phyloP scores from a whole-genome alignment of 2,888 invertebrate genomes.

The Gymnosoma rotundatum region DNA sequence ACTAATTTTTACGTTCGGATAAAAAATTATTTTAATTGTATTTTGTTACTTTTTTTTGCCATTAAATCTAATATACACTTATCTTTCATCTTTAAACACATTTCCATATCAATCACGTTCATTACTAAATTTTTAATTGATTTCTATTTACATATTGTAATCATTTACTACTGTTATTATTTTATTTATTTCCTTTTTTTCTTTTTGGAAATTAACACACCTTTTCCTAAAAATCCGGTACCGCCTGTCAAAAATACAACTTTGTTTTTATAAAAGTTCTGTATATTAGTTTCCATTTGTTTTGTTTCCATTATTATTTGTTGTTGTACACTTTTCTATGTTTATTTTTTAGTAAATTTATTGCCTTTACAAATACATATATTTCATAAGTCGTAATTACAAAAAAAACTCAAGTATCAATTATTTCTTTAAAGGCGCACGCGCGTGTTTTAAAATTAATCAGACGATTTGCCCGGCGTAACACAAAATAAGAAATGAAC shows the following conservation, averaged over 20 bases:
- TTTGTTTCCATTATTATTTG: conserved; percentile 40
- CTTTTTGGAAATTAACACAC: conserved; percentile 72
- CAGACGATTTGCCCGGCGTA: conserved; percentile 24
- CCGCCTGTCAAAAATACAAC: conserved; percentile 64
- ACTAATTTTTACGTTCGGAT: background rate
- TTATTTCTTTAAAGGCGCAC: conserved; percentile 50
- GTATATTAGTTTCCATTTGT: conserved; percentile 64
- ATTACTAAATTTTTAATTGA: conserved; percentile 20
- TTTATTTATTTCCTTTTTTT: background rate
- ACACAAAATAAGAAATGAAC: conserved; percentile 37
- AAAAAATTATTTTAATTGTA: background rate
- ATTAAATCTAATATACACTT: background rate
- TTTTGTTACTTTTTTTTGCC: background rate
- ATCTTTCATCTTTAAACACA: background rate
- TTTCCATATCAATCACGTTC: background rate
- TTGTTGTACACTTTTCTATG: conserved; percentile 7
- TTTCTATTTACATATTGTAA: conserved; percentile 11
- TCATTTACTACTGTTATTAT: background rate
- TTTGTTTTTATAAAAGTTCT: conserved; percentile 68
- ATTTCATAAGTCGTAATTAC: no score
- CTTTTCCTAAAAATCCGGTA: conserved; percentile 82
- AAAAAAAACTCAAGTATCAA: conserved; percentile 13
- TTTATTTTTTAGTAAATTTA: conserved; percentile 3
- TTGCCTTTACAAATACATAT: background rate
- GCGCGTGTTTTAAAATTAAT: conserved; percentile 53